Base-by-base conservation (phyloP, 2,113 vertebrate genomes). In the Heterotis niloticus region DNA sequence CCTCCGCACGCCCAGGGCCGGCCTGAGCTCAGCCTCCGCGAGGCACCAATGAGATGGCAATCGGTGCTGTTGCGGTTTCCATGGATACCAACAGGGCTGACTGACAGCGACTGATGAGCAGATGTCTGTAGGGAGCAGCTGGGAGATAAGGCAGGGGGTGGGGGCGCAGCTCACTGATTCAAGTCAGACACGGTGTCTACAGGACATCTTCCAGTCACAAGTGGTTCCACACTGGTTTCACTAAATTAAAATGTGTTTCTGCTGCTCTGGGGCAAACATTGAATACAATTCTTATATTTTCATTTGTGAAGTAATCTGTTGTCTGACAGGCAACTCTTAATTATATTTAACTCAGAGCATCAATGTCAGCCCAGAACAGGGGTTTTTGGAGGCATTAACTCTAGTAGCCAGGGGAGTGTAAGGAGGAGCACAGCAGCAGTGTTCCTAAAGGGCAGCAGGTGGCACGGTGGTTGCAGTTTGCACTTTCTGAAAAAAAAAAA, bases 61-160 rank as follows among this genome's bases (percentile, higher is more conserved):
- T 54, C 34, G 57, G 56, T 54, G 23, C 52, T 59, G 71, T 57
- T 26, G 54, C 52, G 71, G 71, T 74, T 74, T 74, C 71, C 71
- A 74, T 74, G 71, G 71, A 51, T 74, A 74, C 71, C 57, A 23
- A 52, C n/a, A 74, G 71, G 71, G n/a, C 71, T 74, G 71, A 74
- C 71, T 74, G 71, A 74, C 71, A 74, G 23, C 24, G 71, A 74
- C 52, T 74, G 71, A 74, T 74, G 54, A 54, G 71, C 24, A 57
- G 71, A 57, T 54, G 23, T 74, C 71, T 26, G 5, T 59, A 52
- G 69, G 71, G 52, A 74, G 52, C 71, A 74, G 71, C 52, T 57
- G 54, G 13, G 71, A 54, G 54, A 59, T 26, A 54, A 9, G 71
- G n/a, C 34, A 17, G 26, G 29, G 26, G 29, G 26, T 0, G 24